Conservation (phyloP, 2,888 invertebrate genomes). For the Pseudoips prasinana region DNA sequence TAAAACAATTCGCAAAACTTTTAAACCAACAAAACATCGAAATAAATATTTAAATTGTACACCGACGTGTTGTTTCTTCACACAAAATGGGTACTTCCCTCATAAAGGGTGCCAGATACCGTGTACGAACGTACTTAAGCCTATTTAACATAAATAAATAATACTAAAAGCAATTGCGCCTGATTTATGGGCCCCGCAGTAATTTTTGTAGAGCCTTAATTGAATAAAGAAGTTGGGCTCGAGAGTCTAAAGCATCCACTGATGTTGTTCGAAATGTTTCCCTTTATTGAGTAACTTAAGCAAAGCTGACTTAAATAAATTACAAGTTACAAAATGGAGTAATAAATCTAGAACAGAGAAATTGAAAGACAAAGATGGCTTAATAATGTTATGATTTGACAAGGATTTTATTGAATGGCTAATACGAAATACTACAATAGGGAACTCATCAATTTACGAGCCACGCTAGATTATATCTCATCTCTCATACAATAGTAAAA, state of each 20-base stretch:
- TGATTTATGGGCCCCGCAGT: constrained; percentile 60
- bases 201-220: constrained; percentile 63
- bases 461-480: no score
- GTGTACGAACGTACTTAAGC: constrained; percentile 49
- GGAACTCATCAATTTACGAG: no score
- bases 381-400: not conserved
- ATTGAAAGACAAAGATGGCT: not conserved
- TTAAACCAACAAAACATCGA: constrained; percentile 8
- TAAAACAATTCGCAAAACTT: constrained; percentile 9
- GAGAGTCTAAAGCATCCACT: constrained; percentile 3
- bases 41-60: constrained; percentile 18
- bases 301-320: not conserved
- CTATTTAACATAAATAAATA: constrained; percentile 71
- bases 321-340: not conserved
- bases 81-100: constrained; percentile 24
- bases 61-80: constrained; percentile 15
- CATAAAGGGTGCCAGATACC: constrained; percentile 42
- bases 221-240: constrained; percentile 58
- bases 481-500: no score
- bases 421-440: no score
- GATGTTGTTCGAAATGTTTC: not conserved
- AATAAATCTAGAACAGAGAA: not conserved
- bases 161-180: constrained; percentile 58
- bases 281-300: not conserved
- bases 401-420: no score